Evolutionary conservation across 2,888 invertebrate species (phyloP).

Genomic region (Amphimallon solstitiale): DNA sequence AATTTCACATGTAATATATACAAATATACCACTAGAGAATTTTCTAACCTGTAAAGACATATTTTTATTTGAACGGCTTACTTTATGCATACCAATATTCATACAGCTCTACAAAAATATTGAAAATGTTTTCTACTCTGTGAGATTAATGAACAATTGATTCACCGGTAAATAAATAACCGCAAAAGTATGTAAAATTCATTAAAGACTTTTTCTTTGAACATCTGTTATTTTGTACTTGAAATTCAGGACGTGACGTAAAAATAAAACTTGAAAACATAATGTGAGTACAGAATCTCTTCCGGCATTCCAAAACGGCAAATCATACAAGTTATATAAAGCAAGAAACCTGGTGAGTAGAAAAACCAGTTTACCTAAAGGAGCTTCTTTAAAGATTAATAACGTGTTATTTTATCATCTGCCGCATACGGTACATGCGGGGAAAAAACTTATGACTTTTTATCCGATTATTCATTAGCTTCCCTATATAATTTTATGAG

Average conservation of each 20-base stretch:
- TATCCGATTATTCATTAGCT: conserved; percentile 27
- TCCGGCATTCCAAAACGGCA: conserved; percentile 16
- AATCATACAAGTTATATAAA: conserved; percentile 8
- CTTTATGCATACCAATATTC: no score
- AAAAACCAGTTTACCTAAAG: conserved; percentile 30
- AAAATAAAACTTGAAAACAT: not conserved
- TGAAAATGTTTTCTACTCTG: no score
- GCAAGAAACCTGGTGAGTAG: conserved; percentile 22
- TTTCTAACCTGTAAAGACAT: no score
- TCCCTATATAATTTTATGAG: conserved; percentile 32
- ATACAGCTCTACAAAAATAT: no score
- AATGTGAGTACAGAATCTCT: conserved; percentile 7
- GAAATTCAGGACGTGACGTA: not conserved
- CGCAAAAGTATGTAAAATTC: not conserved
- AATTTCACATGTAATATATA: no score
- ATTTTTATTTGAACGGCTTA: no score
- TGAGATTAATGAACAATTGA: no score
- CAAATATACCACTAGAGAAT: no score
- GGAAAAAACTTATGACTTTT: conserved; percentile 9
- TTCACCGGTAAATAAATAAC: not conserved
- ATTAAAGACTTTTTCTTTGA: not conserved
- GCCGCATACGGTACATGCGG: conserved; percentile 19
- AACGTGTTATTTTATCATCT: conserved; percentile 30
- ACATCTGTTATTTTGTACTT: conserved; percentile 8
- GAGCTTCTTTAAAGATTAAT: conserved; percentile 30